These are phyloP conservation scores for Meteorus colon DNA, from an alignment of 2,888 invertebrate genomes.

Conservation along the genomic window DNA sequence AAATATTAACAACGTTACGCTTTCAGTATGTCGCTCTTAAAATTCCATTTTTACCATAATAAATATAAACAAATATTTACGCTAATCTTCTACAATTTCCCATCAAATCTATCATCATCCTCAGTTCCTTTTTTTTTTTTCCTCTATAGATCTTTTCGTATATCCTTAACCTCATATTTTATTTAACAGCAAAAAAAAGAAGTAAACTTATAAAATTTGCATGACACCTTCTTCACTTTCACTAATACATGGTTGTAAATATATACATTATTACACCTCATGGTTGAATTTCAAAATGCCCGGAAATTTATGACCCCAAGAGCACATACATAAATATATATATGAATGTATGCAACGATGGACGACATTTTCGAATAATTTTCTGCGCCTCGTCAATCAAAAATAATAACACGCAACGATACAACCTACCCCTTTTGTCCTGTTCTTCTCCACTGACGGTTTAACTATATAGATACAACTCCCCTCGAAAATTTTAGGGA, in stretches of 20 bases:
- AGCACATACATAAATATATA: neutral
- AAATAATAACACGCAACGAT: constrained; percentile 45
- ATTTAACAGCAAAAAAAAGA: no score
- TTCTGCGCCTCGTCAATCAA: constrained; percentile 47
- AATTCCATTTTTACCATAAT: constrained; percentile 14
- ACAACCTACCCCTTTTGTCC: neutral
- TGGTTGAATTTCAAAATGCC: constrained; percentile 46
- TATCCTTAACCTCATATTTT: no score
- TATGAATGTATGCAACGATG: constrained; percentile 15
- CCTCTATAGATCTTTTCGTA: no score
- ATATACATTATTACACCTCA: constrained; percentile 21
- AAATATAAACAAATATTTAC: no score
- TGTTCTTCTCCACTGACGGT: neutral
- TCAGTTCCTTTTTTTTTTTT: no score
- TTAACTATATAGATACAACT: neutral
- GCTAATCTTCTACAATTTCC: neutral
- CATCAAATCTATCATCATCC: neutral
- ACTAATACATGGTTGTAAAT: neutral
- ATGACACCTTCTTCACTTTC: constrained; percentile 4
- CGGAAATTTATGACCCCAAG: constrained; percentile 45
- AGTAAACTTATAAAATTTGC: neutral
- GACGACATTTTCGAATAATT: constrained; percentile 42
- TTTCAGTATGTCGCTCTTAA: constrained; percentile 5
- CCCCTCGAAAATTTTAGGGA: neutral
- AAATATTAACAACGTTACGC: constrained; percentile 25